These are phyloP conservation scores for Myopa testacea DNA, from an alignment of 2,888 invertebrate genomes.

Conservation along the genomic window DNA sequence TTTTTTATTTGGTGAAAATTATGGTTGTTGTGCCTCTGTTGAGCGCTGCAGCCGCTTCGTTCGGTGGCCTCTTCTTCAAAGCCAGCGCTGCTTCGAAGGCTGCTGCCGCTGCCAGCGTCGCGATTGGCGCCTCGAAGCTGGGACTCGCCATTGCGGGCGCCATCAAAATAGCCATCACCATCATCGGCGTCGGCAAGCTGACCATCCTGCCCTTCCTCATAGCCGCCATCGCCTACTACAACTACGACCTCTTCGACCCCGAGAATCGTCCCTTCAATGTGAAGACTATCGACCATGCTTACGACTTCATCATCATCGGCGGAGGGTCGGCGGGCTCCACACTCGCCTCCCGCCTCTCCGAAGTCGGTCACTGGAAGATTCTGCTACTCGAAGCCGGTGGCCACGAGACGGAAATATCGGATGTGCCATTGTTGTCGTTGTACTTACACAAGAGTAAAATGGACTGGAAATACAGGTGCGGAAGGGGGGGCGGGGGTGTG, in stretches of 20 bases:
- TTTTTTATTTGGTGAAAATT: background rate
- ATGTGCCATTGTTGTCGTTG: conserved; percentile 86
- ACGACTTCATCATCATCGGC: conserved; percentile 87
- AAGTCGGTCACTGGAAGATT: conserved; percentile 82
- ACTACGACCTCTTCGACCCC: conserved; percentile 87
- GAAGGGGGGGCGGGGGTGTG: conserved; percentile 37
- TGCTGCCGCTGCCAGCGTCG: conserved; percentile 60
- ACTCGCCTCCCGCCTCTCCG: conserved; percentile 83
- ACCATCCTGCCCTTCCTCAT: conserved; percentile 81
- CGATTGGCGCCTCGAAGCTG: conserved; percentile 67
- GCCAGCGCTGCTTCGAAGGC: conserved; percentile 64
- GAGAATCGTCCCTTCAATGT: conserved; percentile 83
- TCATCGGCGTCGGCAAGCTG: conserved; percentile 79
- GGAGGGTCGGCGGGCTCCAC: conserved; percentile 89
- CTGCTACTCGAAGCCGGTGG: conserved; percentile 87
- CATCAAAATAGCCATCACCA: conserved; percentile 77
- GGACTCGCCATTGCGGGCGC: conserved; percentile 71
- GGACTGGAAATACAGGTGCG: conserved; percentile 90
- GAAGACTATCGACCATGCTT: conserved; percentile 75
- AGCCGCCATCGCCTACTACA: conserved; percentile 82
- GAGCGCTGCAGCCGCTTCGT: conserved; percentile 62
- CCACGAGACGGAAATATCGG: conserved; percentile 87
- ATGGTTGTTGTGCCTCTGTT: conserved; percentile 63
- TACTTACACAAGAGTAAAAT: conserved; percentile 90
- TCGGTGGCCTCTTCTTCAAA: conserved; percentile 63